Conservation (phyloP, 2,888 invertebrate species). For the Conops quadrifasciatus region DNA sequence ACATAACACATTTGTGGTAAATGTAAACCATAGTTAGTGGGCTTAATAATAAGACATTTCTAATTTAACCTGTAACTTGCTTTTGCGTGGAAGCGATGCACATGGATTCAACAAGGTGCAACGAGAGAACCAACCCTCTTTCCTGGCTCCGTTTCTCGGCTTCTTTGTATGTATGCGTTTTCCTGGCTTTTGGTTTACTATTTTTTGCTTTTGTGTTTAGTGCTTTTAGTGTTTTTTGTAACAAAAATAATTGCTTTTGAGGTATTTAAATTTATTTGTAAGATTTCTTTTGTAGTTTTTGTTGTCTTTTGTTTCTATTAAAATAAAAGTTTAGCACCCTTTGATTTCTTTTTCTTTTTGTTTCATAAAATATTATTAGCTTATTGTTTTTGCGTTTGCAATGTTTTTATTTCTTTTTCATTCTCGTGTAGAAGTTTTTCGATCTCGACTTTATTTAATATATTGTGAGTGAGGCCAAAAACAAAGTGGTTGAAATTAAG, state of each 20-base stretch:
- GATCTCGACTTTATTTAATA: not conserved
- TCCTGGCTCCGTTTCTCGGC: constrained; percentile 18
- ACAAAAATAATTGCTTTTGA: constrained; percentile 59
- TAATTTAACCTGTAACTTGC: constrained; percentile 23
- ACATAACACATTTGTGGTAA: constrained; percentile 19
- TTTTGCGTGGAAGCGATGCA: not conserved
- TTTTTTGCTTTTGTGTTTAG: constrained; percentile 33
- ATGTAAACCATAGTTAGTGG: constrained; percentile 31
- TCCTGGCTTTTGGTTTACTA: constrained; percentile 45
- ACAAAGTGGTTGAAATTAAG: not conserved
- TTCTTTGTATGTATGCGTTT: constrained; percentile 38
- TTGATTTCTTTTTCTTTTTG: constrained; percentile 52
- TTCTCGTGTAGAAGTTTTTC: constrained; percentile 16
- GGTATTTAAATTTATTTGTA: constrained; percentile 58
- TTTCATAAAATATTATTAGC: constrained; percentile 19
- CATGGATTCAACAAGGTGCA: not conserved
- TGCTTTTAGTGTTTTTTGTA: constrained; percentile 49
- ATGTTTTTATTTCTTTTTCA: constrained; percentile 30
- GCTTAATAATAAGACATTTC: constrained; percentile 50
- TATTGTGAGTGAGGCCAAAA: not conserved
- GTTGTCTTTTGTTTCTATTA: constrained; percentile 49
- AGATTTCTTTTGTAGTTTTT: constrained; percentile 44
- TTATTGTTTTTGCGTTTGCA: constrained; percentile 27
- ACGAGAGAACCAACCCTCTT: not conserved
- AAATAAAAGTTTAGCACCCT: constrained; percentile 61